Evolutionary conservation across 2,113 vertebrate species (phyloP), one percentile per base, ranked within the genome.

Genomic region (Indicator maculatus): DNA sequence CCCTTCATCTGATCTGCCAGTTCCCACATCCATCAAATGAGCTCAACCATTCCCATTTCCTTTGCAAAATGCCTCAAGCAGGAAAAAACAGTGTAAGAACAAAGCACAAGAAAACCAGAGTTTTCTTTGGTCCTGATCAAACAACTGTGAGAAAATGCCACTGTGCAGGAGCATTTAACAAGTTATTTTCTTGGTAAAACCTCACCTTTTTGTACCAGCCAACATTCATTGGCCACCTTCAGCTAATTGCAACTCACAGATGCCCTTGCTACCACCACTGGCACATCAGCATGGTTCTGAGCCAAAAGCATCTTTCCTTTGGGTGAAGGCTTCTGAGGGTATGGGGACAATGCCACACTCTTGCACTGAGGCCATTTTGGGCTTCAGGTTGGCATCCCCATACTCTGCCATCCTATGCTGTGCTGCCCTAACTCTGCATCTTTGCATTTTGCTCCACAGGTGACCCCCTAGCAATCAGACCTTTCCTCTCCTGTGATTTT

Each of bases 21-120:
- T 94, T 95, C 92, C 66, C 88, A 91, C 79, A 91, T 85, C 78
- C 87, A 91, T 93, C 85, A 93, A 88, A 45, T 2, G 16, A 89
- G 36, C 1, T 4, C 59, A 83, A 76, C 70, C 47, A 3, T 84
- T 88, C 76, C 56, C 90, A 65, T 92, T 95, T 95, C 83, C 83
- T 90, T 59, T 88, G 55, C 41, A 93, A 88, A 95, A 67, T 23
- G 79, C 83, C 65, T 93, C 90, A 27, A 95, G 89, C 82, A 39
- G 69, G 83, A 89, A 82, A 92, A 90, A 90, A 58, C 12, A 86
- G 16, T 16, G n/a, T 24, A 70, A 83, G 86, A 90, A 90, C 50
- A 72, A 86, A 88, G 85, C 61, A 71, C 1, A 1, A 83, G 84
- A n/a, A 45, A 74, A 69, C 4, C 30, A 52, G 69, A 80, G 70